Base-by-base conservation (phyloP, 1,140 invertebrate genomes). In the Drosophila quadrilineata region DNA sequence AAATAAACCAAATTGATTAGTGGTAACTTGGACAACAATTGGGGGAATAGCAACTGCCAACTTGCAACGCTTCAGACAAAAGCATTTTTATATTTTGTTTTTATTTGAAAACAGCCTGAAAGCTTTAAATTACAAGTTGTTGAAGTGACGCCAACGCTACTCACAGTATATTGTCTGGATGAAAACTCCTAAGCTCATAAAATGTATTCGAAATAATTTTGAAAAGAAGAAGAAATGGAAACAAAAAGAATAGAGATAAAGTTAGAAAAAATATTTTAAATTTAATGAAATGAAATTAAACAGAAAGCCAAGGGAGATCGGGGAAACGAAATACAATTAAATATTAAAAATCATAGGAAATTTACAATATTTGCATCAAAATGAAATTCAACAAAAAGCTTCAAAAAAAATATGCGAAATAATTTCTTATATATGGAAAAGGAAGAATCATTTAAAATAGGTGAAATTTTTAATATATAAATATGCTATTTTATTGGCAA, bases 101-200 rank as follows among this genome's bases (percentile, higher is more conserved):
- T 56, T 10, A 14, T 35, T 38, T 45, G 17, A 46, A 43, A 19
- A 63, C 28, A 56, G 31, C 46, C 36, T 21, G 31, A 46, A 60
- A 48, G 56, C 26, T 21, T 46, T 36, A 35, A 57, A 48, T 31
- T 16, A 21, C 46, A 26, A 6, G 41, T 33, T 63, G 29, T 14
- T 14, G 38, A 33, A 29, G 10, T 31, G 40, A 52, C 54, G 38
- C 35, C 41, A 63, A 72, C n/a, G n/a, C 87, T 89, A 89, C 88
- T 89, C 88, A 89, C 88, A 87, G 88, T 89, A 89, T 89, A 89
- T 85, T 88, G 85, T 59, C 86, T 89, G 68, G 88, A 41, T 80
- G 88, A 89, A 87, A 89, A 89, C 75, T 89, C 88, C 88, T 89
- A 89, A 73, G 74, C 52, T 60, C 53, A 71, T 64, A 63, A 75